A percentile compares a stretch with the other conserved stretches of the same genome.
Evolutionary conservation across 2,797 vertebrate genomes (phyloP).

Genomic region (Galago senegalensis): DNA sequence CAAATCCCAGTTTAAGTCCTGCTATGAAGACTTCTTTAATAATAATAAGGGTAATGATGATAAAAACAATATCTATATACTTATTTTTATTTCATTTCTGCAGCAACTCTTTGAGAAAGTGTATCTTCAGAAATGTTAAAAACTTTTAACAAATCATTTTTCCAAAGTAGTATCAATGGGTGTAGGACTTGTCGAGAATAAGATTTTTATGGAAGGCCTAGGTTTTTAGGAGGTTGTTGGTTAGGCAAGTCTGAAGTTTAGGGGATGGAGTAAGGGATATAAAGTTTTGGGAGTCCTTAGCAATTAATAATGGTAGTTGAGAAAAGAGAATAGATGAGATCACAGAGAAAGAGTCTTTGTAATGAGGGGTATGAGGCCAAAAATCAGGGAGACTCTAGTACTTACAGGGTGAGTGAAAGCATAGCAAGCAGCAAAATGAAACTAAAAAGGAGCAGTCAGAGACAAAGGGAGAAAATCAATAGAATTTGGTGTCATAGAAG

Average conservation of each 20-base stretch:
- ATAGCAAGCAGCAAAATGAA: neutral
- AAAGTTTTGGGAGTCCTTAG: neutral
- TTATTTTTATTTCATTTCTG: neutral
- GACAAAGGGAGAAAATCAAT: neutral
- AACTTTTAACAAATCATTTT: neutral
- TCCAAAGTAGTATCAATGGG: neutral
- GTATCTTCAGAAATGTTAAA: slow-evolving; percentile 10
- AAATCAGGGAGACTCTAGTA: neutral
- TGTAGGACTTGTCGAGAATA: neutral
- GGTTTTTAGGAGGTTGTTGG: slow-evolving; percentile 2
- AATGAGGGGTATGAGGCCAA: neutral
- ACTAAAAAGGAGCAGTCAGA: neutral
- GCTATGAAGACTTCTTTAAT: neutral
- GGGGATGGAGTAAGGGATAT: neutral
- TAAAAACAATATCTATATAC: neutral
- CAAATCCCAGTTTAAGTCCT: slow-evolving; percentile 2
- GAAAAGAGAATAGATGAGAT: neutral
- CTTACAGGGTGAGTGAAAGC: neutral
- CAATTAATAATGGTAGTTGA: slow-evolving; percentile 29
- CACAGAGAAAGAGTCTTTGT: neutral
- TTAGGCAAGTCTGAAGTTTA: slow-evolving; percentile 26
- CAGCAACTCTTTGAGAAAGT: slow-evolving; percentile 6
- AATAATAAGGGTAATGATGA: neutral
- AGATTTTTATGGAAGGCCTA: neutral
- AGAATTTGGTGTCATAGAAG: slow-evolving; percentile 25